These are phyloP conservation scores for Morelia viridis DNA, from an alignment of 2,797 vertebrate species.

Conservation along the genomic window DNA sequence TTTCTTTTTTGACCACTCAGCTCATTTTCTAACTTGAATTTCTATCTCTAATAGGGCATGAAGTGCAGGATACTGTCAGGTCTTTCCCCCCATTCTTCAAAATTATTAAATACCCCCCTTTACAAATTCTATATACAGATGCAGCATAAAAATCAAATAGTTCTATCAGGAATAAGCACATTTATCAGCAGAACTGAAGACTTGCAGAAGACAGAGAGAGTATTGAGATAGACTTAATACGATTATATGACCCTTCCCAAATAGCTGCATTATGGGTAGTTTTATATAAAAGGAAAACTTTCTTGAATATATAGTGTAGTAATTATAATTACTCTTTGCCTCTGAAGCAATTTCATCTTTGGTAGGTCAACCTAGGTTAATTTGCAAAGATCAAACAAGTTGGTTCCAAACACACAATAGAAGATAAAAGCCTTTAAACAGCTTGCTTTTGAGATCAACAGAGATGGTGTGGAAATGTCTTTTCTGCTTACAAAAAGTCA, in stretches of 20 bases:
- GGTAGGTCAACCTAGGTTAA: slow-evolving; percentile 59
- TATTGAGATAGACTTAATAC: slow-evolving; percentile 58
- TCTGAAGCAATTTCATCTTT: slow-evolving; percentile 55
- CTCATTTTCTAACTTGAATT: slow-evolving; percentile 39
- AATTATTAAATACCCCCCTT: slow-evolving; percentile 40
- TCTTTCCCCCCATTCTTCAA: slow-evolving; percentile 40
- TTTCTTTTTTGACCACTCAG: slow-evolving; percentile 37
- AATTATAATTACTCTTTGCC: slow-evolving; percentile 42
- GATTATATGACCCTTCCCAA: slow-evolving; percentile 58
- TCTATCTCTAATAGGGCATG: background rate
- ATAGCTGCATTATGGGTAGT: slow-evolving; percentile 53
- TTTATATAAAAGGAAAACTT: slow-evolving; percentile 61
- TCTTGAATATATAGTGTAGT: slow-evolving; percentile 54
- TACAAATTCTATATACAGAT: slow-evolving; percentile 36
- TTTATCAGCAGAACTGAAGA: slow-evolving; percentile 53
- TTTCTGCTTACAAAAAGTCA: slow-evolving; percentile 54
- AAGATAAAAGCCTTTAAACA: slow-evolving; percentile 32
- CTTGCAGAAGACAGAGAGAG: slow-evolving; percentile 20
- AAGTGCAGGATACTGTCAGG: slow-evolving; percentile 9
- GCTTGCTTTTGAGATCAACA: slow-evolving; percentile 55
- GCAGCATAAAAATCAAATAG: slow-evolving; percentile 20
- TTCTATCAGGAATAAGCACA: slow-evolving; percentile 53
- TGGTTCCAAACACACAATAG: slow-evolving; percentile 11
- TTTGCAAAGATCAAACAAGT: slow-evolving; percentile 53
- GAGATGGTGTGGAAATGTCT: slow-evolving; percentile 53